phyloP scores from a whole-genome alignment of 2,888 invertebrate genomes.

The Ashinkailepas kermadecensis region DNA sequence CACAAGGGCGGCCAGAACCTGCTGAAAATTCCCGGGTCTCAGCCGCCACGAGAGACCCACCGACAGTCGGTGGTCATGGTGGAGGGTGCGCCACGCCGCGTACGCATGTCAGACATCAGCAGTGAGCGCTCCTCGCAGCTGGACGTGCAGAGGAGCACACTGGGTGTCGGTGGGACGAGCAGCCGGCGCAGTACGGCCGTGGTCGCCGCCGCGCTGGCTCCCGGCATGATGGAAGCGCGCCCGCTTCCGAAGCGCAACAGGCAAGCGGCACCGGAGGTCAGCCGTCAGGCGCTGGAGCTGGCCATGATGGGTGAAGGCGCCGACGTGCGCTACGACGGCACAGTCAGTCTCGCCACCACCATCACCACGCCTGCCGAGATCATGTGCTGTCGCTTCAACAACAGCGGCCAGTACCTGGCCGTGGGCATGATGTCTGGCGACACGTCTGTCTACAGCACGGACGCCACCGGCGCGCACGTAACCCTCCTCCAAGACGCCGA shows the following conservation, averaged over 20 bases:
- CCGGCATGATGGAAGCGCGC: neutral
- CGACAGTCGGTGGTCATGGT: neutral
- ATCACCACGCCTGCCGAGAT: conserved; percentile 2
- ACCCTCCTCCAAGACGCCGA: neutral
- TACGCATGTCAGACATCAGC: neutral
- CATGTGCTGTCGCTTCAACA: conserved; percentile 14
- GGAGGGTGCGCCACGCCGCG: neutral
- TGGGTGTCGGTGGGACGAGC: neutral
- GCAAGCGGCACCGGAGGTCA: neutral
- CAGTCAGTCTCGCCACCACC: neutral
- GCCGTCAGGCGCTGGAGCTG: neutral
- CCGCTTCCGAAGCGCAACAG: neutral
- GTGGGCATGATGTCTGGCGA: neutral
- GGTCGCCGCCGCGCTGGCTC: neutral
- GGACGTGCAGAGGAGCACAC: neutral
- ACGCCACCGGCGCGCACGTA: neutral
- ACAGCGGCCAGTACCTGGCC: neutral
- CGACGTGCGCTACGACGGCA: neutral
- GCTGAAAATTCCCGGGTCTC: neutral
- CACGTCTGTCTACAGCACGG: neutral
- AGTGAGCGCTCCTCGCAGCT: neutral
- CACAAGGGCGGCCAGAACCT: neutral
- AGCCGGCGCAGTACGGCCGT: neutral
- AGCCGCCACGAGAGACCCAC: neutral
- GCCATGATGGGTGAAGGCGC: neutral